Evolutionary conservation across 2,113 vertebrate genomes (phyloP).

Genomic region (Megaceryle maxima): DNA sequence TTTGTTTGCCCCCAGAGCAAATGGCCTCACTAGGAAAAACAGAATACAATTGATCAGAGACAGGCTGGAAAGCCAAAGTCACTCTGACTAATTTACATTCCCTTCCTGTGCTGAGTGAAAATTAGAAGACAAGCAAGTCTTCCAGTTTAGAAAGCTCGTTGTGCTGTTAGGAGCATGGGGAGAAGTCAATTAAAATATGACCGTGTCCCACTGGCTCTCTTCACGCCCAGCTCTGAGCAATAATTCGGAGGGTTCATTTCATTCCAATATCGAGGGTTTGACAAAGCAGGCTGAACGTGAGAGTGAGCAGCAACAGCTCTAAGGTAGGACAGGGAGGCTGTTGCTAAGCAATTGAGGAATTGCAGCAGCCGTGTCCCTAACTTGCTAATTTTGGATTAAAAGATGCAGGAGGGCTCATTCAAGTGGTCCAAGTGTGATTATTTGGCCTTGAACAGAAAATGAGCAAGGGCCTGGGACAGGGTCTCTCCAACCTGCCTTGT

Average conservation of each 20-base stretch:
- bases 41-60: slow-evolving; percentile 44
- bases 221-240: neutral
- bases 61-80: slow-evolving; percentile 36
- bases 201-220: neutral
- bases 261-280: neutral
- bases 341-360: slow-evolving; percentile 59
- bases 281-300: neutral
- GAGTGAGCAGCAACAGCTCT: neutral
- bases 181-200: slow-evolving; percentile 37
- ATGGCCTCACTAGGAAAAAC: slow-evolving; percentile 31
- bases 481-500: neutral
- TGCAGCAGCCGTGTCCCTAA: neutral
- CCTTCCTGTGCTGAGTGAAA: neutral
- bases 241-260: neutral
- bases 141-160: neutral
- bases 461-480: neutral
- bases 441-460: neutral
- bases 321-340: slow-evolving; percentile 2
- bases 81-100: slow-evolving; percentile 58
- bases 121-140: slow-evolving; percentile 25
- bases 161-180: neutral
- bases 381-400: slow-evolving; percentile 33
- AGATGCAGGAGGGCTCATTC: neutral
- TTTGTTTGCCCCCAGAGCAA: slow-evolving; percentile 27
- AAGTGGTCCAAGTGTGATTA: neutral